Evolutionary conservation across 2,797 vertebrate genomes (phyloP), one percentile per base, ranked within the genome.

Genomic region (Octomys mimax): DNA sequence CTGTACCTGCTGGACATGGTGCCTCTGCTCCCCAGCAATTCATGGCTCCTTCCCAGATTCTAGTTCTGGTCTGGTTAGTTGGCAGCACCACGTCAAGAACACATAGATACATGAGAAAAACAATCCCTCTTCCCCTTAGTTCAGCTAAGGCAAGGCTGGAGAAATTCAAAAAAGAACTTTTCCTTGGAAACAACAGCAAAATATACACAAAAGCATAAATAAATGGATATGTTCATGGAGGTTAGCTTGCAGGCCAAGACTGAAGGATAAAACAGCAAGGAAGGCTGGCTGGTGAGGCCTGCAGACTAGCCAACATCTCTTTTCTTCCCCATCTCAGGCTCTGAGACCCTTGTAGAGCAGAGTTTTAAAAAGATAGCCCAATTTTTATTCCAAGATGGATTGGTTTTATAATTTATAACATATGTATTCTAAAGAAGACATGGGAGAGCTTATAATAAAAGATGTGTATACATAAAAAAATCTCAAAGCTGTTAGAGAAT

Each of bases 131-230:
- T 93, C 62, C 90, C 61, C 61, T 64, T 81, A 75, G 92, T 95
- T 97, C 89, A 96, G 46, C 90, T 83, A 93, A 96, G 83, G 96
- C 91, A 77, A 93, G 84, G 68, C 87, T 57, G 52, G 57, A 90
- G n/a, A 42, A 82, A 87, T 90, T 94, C 24, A 93, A 52, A 96
- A 42, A 87, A 88, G 86, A 87, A 86, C 92, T 94, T 88, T 96
- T 90, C 95, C 92, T 90, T 96, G 84, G 94, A 97, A 94, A 95
- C 87, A 94, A 80, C 62, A 96, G 71, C 89, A 95, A 91, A 90
- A 80, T 89, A 92, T 93, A 94, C 89, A 94, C 94, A 94, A 59
- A 82, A 79, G 89, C 73, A 90, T 94, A 96, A 96, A 92, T 96
- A 96, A 89, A 75, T 61, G 87, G 87, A 6, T 87, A 83, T 82